Evolutionary conservation across 1,140 invertebrate species (phyloP), one percentile per base, ranked within the genome.

Genomic region (Drosophila ercepeae): DNA sequence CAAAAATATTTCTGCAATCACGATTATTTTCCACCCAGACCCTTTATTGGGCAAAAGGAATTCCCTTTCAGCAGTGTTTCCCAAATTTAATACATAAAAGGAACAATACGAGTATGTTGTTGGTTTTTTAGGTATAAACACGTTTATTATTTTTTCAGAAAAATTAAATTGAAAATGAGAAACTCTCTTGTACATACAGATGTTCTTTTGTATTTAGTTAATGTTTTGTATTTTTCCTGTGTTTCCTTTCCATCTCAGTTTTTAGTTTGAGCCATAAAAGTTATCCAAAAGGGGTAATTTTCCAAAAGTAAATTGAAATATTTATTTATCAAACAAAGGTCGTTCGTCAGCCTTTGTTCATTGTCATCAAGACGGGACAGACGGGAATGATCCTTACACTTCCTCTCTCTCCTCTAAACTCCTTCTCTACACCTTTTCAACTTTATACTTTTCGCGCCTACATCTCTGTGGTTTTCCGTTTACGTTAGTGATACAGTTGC

Each of bases 101-200:
- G 29, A 3, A 39, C 36, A 41, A 39, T 16, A 14, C 21, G 4
- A n/a, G n/a, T n/a, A n/a, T n/a, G n/a, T n/a, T 39, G 52, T 61
- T 67, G 45, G 36, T 58, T 72, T 64, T 67, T 75, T 67, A 44
- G 42, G 42, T 51, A 64, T 55, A 59, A 68, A 81, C 59, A 78
- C 57, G 55, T 83, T 83, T 83, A 78, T 78, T 74, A 77, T 72
- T 82, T 76, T 61, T 75, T 78, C 64, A 51, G 69, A 77, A 72
- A 82, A 75, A 65, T 83, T 75, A 59, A 83, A 69, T 78, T 70
- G 64, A 78, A 70, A 65, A 61, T 49, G 73, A 74, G 73, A 77
- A 69, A 45, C 68, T 59, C 57, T 64, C 70, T 67, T 88, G 59
- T 88, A 86, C 72, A 82, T 70, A 78, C 59, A 78, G 61, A 39